A percentile compares a stretch with the other conserved stretches of the same genome.
Conservation (phyloP, 2,888 invertebrate genomes). For the Dryadula phaetusa region DNA sequence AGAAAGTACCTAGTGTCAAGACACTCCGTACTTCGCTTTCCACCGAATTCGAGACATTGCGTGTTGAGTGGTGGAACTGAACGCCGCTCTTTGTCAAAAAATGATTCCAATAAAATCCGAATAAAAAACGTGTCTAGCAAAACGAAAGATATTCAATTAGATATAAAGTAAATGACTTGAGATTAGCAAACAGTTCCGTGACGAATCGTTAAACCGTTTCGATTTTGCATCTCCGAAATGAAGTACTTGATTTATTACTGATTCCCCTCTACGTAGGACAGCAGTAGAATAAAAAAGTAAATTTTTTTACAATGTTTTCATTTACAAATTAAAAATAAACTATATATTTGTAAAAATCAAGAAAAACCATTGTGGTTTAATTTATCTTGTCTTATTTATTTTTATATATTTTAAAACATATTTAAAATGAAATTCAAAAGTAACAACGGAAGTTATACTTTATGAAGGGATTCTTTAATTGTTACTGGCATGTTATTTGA, state of each 20-base stretch:
- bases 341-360: neutral
- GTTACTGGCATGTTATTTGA: neutral
- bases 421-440: neutral
- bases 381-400: too few species aligned
- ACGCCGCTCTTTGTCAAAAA: too few species aligned
- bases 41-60: too few species aligned
- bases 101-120: neutral
- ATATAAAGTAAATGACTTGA: slow-evolving; percentile 25
- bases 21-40: too few species aligned
- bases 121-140: neutral
- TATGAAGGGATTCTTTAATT: neutral
- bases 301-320: neutral
- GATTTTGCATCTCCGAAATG: slow-evolving; percentile 54
- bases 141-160: slow-evolving; percentile 33
- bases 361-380: neutral
- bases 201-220: slow-evolving; percentile 48
- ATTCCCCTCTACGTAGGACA: slow-evolving; percentile 56
- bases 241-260: slow-evolving; percentile 57
- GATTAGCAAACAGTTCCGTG: slow-evolving; percentile 47
- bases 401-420: neutral
- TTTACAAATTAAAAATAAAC: neutral
- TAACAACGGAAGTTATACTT: neutral
- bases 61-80: too few species aligned
- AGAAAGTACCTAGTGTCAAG: too few species aligned
- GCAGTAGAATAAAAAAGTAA: slow-evolving; percentile 52